phyloP scores from a whole-genome alignment of 2,888 invertebrate genomes.

The Plagiodera versicolora region DNA sequence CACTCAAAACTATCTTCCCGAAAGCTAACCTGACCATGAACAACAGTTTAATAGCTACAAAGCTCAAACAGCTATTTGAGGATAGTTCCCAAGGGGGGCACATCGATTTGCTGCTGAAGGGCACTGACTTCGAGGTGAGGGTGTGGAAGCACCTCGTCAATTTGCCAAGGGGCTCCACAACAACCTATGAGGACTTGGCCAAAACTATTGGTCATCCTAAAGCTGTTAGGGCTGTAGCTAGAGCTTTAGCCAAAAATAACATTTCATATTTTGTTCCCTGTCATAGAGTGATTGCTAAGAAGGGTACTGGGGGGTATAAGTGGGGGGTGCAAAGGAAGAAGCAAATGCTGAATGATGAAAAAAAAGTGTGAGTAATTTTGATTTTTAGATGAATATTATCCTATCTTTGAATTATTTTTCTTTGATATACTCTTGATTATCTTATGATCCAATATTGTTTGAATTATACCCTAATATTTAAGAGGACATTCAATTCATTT shows the following conservation, averaged over 20 bases:
- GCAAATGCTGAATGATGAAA: constrained; percentile 44
- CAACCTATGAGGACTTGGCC: constrained; percentile 48
- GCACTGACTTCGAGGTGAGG: constrained; percentile 47
- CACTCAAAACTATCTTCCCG: constrained; percentile 41
- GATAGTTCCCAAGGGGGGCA: constrained; percentile 22
- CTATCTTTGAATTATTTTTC: too few relatives aligned
- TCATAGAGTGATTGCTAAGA: constrained; percentile 49
- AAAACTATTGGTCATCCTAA: constrained; percentile 45
- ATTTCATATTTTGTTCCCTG: constrained; percentile 50
- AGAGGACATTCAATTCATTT: too few relatives aligned
- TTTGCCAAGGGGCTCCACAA: constrained; percentile 44
- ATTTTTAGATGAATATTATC: neutral
- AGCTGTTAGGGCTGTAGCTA: constrained; percentile 50
- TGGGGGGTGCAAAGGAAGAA: constrained; percentile 46
- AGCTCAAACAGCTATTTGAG: constrained; percentile 24
- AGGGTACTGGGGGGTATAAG: constrained; percentile 45
- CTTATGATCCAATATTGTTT: too few relatives aligned
- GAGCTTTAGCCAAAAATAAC: constrained; percentile 49
- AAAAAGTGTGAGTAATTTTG: constrained; percentile 25
- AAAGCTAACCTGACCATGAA: constrained; percentile 39
- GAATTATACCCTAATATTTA: too few relatives aligned
- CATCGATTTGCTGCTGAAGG: constrained; percentile 42
- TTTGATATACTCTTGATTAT: too few relatives aligned
- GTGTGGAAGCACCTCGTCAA: constrained; percentile 49
- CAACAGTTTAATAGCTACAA: constrained; percentile 29